Evolutionary conservation across 1,140 invertebrate genomes (phyloP), one percentile per base, ranked within the genome.

Genomic region (Spodoptera frugiperda): DNA sequence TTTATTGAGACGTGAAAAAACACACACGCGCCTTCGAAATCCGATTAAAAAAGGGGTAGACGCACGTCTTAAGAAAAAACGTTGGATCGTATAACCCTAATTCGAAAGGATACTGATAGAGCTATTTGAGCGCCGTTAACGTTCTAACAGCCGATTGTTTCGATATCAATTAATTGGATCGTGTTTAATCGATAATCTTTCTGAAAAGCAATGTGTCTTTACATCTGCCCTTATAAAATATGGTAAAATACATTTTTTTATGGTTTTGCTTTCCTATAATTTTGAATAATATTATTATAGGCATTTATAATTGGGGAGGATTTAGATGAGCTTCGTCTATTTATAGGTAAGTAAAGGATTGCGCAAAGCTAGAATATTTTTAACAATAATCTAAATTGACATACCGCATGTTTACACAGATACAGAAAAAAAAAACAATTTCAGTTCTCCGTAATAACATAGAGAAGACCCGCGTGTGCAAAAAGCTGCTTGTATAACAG

Each of bases 101-200:
- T 90, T 89, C 88, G 81, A 86, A 68, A 80, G 78, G 87, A 87
- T 84, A 83, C 86, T 91, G 92, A 93, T 93, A 93, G 87, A 93
- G 90, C 90, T 91, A 91, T 93, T 91, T 87, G 86, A 84, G 74
- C 78, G 87, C 86, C 82, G 86, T 85, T 86, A 90, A 89, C 82
- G 84, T 72, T 83, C 84, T 85, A 88, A 85, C 83, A 86, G 68
- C 21, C 87, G 87, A 91, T 92, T 91, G 90, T 91, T 91, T 91
- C 89, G 80, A 87, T 93, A 93, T 91, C 92, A 82, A 89, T 92
- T 93, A 93, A 93, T 93, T 93, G 91, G 92, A 91, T 93, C 90
- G 85, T 89, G 90, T 86, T 85, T 92, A 91, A 93, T 93, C 91
- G 91, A 93, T 93, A 90, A 93, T 86, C 85, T 87, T 86, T 85